Evolutionary conservation across 2,888 invertebrate species (phyloP).

Genomic region (Cephalotes varians): DNA sequence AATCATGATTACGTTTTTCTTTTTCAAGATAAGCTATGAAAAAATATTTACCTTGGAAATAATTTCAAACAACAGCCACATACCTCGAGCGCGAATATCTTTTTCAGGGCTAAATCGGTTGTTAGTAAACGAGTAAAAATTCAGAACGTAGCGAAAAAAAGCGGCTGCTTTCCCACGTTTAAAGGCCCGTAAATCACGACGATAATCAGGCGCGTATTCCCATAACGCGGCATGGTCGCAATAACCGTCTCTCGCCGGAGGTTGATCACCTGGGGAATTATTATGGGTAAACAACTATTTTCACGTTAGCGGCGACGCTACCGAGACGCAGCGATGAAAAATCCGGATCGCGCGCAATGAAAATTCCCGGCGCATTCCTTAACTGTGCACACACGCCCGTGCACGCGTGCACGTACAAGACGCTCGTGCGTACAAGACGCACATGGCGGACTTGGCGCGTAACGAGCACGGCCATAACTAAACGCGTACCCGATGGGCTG

Average conservation of each 20-base stretch:
- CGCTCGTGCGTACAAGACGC: constrained; percentile 11
- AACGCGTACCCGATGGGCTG: constrained; percentile 36
- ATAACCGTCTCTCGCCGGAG: constrained; percentile 6
- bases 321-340: constrained; percentile 28
- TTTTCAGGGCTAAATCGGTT: constrained; percentile 24
- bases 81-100: background rate
- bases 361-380: constrained; percentile 47
- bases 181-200: constrained; percentile 36
- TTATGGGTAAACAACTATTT: constrained; percentile 47
- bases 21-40: constrained; percentile 5
- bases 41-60: background rate
- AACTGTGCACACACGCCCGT: constrained; percentile 17
- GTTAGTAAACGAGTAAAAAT: constrained; percentile 44
- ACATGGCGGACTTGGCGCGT: constrained; percentile 32
- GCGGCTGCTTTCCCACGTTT: constrained; percentile 42
- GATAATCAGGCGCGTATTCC: constrained; percentile 40
- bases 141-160: constrained; percentile 22
- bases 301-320: constrained; percentile 31
- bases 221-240: constrained; percentile 31
- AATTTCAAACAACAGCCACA: background rate
- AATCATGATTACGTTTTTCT: background rate
- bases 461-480: constrained; percentile 62
- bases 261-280: constrained; percentile 37
- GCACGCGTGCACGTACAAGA: background rate
- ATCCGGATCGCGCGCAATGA: constrained; percentile 35